Evolutionary conservation across 2,113 vertebrate genomes (phyloP).

Genomic region (Eulemur rufifrons): DNA sequence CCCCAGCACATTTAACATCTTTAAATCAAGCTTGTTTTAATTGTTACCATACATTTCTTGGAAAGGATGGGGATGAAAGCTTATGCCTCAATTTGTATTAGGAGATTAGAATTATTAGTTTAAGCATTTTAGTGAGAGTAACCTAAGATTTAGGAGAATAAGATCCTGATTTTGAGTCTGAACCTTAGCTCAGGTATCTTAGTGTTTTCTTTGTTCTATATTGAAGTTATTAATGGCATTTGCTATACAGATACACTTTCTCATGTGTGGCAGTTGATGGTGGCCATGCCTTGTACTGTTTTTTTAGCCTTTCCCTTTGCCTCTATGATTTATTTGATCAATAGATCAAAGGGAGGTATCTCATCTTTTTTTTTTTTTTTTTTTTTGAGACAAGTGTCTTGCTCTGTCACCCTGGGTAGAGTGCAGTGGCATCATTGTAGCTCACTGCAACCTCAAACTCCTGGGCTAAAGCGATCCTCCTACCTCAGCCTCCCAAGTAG

Average conservation of each 20-base stretch:
- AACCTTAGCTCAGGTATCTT: neutral
- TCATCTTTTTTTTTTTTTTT: neutral
- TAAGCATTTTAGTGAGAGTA: neutral
- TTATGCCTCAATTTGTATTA: neutral
- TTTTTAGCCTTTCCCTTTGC: neutral
- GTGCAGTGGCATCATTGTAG: too few relatives aligned
- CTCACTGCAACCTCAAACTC: too few relatives aligned
- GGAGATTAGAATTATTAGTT: neutral
- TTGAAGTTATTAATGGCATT: neutral
- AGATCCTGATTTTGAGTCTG: neutral
- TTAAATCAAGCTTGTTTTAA: conserved; percentile 6
- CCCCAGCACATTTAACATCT: neutral
- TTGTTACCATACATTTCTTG: neutral
- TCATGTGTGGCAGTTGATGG: neutral
- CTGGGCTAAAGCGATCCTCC: too few relatives aligned
- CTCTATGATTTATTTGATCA: neutral
- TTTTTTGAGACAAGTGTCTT: too few relatives aligned
- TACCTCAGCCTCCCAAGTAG: too few relatives aligned
- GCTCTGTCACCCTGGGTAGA: too few relatives aligned
- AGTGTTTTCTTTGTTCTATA: neutral
- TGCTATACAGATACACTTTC: neutral
- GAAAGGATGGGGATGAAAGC: neutral
- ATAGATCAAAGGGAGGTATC: neutral
- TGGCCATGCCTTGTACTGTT: neutral
- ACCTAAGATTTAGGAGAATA: neutral